Conservation (phyloP, 2,113 vertebrate species). For the Rhabdomys dilectus region DNA sequence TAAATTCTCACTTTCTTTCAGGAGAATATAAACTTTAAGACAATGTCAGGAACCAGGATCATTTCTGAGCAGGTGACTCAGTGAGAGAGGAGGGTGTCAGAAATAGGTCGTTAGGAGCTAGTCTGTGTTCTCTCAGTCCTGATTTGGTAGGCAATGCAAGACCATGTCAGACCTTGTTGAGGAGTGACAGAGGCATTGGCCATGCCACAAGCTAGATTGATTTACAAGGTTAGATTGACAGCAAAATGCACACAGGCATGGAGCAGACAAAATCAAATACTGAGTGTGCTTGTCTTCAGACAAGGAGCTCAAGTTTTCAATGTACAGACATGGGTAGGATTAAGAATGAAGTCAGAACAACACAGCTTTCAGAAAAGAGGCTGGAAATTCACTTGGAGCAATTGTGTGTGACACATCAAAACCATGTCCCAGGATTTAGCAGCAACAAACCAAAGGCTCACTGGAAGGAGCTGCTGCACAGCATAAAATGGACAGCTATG, state of each 20-base stretch:
- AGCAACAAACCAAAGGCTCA: background rate
- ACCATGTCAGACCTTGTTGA: background rate
- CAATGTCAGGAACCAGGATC: background rate
- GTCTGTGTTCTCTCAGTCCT: background rate
- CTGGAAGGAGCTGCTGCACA: background rate
- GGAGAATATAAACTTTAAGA: background rate
- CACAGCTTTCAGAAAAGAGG: background rate
- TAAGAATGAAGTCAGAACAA: background rate
- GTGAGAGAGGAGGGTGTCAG: background rate
- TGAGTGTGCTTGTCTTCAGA: background rate
- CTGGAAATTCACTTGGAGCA: background rate
- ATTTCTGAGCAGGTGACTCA: background rate
- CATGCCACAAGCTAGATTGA: constrained; percentile 8
- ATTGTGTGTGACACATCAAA: background rate
- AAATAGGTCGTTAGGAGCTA: background rate
- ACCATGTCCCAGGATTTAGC: background rate
- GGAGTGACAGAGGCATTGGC: constrained; percentile 35
- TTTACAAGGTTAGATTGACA: constrained; percentile 41
- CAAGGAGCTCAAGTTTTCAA: background rate
- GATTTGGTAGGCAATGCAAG: background rate
- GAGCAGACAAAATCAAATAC: background rate
- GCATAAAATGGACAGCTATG: too few relatives aligned
- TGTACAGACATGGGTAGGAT: background rate
- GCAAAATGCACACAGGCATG: background rate
- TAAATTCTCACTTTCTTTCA: background rate